A percentile compares a stretch with the other conserved stretches of the same genome.
phyloP scores from a whole-genome alignment of 2,113 vertebrate genomes.

The Cyrtonyx montezumae region DNA sequence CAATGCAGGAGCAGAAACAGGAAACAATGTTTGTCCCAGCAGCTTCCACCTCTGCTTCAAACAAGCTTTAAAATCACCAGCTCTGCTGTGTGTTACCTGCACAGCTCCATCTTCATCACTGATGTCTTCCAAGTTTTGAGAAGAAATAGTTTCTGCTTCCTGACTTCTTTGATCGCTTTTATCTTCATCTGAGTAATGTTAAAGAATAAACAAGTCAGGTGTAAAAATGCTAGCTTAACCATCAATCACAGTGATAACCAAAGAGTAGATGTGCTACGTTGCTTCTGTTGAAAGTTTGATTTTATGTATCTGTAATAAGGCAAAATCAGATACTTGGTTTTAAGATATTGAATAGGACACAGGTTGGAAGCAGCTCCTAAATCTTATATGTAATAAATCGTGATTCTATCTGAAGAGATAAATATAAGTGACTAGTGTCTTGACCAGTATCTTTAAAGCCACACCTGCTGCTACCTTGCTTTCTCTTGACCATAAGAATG shows the following conservation, averaged over 20 bases:
- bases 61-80: not conserved
- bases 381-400: rapidly evolving
- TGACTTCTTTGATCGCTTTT: conserved; percentile 19
- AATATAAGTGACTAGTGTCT: not conserved
- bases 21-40: not conserved
- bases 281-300: not conserved
- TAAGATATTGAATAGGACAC: not conserved
- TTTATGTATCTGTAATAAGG: not conserved
- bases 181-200: conserved; percentile 25
- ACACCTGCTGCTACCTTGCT: not conserved
- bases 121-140: not conserved
- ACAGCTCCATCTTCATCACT: not conserved
- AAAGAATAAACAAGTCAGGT: not conserved
- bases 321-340: not conserved
- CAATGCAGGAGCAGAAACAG: not conserved
- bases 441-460: not conserved
- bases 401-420: not conserved
- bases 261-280: not conserved
- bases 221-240: not conserved
- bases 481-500: not conserved
- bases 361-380: not conserved
- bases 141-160: conserved; percentile 1
- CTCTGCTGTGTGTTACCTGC: conserved; percentile 44
- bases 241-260: not conserved
- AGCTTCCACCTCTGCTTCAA: not conserved